phyloP scores from a whole-genome alignment of 1,140 invertebrate species.

The Drosophila pseudoobscura region DNA sequence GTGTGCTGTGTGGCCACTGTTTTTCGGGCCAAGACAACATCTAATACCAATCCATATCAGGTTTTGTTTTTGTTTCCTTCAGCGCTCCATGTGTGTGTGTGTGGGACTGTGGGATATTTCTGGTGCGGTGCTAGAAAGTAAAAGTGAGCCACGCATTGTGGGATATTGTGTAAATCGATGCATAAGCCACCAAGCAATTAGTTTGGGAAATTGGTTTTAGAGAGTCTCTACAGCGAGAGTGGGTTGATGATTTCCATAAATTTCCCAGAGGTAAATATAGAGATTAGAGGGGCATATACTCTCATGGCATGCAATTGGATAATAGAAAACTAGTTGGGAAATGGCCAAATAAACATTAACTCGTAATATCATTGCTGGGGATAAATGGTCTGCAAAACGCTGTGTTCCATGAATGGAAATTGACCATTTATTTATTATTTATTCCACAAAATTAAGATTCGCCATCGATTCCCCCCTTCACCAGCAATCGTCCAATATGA shows the following conservation, averaged over 20 bases:
- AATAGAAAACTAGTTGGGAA: too few relatives aligned
- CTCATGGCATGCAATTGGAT: too few relatives aligned
- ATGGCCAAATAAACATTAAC: too few relatives aligned
- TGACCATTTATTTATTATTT: too few relatives aligned
- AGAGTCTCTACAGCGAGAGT: constrained; percentile 1
- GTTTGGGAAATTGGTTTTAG: constrained; percentile 50
- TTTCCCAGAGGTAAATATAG: neutral
- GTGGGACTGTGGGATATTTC: constrained; percentile 45
- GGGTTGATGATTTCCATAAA: neutral
- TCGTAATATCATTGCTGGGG: too few relatives aligned
- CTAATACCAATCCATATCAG: constrained; percentile 61
- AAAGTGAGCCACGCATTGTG: constrained; percentile 46
- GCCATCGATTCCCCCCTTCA: too few relatives aligned
- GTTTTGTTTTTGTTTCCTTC: constrained; percentile 38
- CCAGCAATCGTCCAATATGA: neutral
- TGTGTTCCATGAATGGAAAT: too few relatives aligned
- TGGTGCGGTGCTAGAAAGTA: constrained; percentile 57
- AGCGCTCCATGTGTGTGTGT: constrained; percentile 21
- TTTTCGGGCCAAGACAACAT: constrained; percentile 50
- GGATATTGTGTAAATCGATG: constrained; percentile 28
- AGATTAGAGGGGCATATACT: too few relatives aligned
- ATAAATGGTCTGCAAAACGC: too few relatives aligned
- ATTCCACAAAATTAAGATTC: too few relatives aligned
- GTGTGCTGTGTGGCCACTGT: constrained; percentile 49
- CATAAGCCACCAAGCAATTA: constrained; percentile 50